Conservation (phyloP, 2,113 vertebrate genomes). For the Archilochus colubris region DNA sequence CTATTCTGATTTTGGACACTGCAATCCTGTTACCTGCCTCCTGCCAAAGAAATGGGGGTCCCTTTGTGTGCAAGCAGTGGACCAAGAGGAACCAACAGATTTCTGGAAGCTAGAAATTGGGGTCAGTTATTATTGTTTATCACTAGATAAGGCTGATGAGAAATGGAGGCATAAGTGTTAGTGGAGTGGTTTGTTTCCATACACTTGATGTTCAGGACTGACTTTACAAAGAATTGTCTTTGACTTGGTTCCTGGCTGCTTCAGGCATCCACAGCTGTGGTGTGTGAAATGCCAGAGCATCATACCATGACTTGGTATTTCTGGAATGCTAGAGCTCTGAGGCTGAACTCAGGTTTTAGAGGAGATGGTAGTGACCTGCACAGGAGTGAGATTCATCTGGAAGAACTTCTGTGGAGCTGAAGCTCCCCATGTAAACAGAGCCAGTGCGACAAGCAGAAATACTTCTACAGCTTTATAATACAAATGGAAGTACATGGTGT, state of each 20-base stretch:
- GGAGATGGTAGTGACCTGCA: not conserved
- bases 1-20: not conserved
- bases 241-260: not conserved
- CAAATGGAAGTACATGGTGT: not conserved
- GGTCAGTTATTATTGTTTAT: not conserved
- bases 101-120: not conserved
- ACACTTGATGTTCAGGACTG: not conserved
- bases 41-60: not conserved
- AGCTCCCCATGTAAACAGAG: not conserved
- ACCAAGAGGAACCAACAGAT: not conserved
- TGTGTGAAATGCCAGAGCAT: not conserved
- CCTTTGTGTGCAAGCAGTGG: not conserved
- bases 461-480: not conserved
- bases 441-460: not conserved
- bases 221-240: not conserved
- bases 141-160: not conserved
- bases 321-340: not conserved
- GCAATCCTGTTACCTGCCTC: not conserved
- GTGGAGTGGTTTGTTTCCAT: not conserved
- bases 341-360: not conserved
- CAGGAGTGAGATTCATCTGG: not conserved
- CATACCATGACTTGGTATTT: not conserved
- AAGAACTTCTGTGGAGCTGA: not conserved
- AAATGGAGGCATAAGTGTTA: not conserved
- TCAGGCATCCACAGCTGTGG: not conserved